Evolutionary conservation across 2,113 vertebrate species (phyloP).

Genomic region (Pionites leucogaster): DNA sequence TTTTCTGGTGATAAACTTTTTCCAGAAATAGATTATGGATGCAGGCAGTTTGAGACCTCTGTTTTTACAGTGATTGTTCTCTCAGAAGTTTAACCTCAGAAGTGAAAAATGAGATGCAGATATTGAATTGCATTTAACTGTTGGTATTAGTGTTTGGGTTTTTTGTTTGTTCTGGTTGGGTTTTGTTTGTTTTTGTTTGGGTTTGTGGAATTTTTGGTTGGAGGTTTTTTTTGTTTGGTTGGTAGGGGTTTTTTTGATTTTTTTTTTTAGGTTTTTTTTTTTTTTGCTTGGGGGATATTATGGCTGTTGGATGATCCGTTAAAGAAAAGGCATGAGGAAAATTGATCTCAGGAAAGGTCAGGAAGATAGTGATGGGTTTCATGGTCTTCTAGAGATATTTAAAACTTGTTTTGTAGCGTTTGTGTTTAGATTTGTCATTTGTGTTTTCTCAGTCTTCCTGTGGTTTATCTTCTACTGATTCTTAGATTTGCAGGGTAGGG

Average conservation of each 20-base stretch:
- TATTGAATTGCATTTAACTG: background rate
- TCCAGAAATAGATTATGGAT: background rate
- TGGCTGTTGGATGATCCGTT: background rate
- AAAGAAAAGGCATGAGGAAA: background rate
- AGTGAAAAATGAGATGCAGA: background rate
- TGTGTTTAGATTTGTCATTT: background rate
- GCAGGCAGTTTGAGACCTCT: background rate
- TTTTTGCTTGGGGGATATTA: background rate
- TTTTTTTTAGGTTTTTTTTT: too few species aligned
- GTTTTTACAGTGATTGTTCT: background rate
- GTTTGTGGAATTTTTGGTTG: background rate
- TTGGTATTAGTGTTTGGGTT: rapidly evolving
- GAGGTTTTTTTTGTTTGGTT: background rate
- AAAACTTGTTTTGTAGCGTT: background rate
- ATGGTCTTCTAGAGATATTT: background rate
- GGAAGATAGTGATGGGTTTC: background rate
- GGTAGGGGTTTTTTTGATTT: background rate
- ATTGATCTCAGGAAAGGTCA: background rate
- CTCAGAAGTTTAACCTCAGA: background rate
- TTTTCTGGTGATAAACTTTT: background rate
- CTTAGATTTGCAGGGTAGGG: background rate
- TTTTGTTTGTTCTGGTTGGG: background rate
- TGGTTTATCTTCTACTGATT: background rate
- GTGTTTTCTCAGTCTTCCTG: background rate
- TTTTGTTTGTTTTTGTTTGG: background rate